Conservation (phyloP, 2,888 invertebrate genomes). For the Acanthosoma haemorrhoidale region DNA sequence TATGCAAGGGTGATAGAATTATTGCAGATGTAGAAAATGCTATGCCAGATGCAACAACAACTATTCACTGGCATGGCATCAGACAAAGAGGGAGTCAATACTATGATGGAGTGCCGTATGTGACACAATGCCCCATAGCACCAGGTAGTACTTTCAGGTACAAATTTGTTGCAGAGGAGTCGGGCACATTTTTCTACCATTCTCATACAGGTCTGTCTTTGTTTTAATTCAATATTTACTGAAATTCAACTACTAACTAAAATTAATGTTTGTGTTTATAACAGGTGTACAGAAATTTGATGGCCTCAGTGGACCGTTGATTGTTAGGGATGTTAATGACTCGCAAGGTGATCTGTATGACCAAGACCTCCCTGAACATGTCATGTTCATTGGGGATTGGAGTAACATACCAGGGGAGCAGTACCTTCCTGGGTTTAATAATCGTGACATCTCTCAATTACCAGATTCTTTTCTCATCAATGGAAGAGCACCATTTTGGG, state of each 20-base stretch:
- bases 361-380: slow-evolving; percentile 51
- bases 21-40: slow-evolving; percentile 67
- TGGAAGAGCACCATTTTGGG: slow-evolving; percentile 44
- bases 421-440: slow-evolving; percentile 48
- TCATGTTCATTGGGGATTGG: slow-evolving; percentile 54
- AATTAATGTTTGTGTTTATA: not conserved
- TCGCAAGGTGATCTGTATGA: slow-evolving; percentile 50
- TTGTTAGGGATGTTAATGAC: slow-evolving; percentile 48
- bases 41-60: slow-evolving; percentile 60
- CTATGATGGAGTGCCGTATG: slow-evolving; percentile 71
- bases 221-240: not conserved
- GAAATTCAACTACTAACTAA: slow-evolving; percentile 40
- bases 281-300: slow-evolving; percentile 58
- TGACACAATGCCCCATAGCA: slow-evolving; percentile 70
- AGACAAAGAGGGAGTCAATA: slow-evolving; percentile 58
- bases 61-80: slow-evolving; percentile 73
- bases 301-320: slow-evolving; percentile 55
- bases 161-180: slow-evolving; percentile 60
- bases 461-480: slow-evolving; percentile 46
- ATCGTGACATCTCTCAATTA: slow-evolving; percentile 45
- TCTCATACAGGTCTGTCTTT: slow-evolving; percentile 57
- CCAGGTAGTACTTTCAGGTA: slow-evolving; percentile 66
- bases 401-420: slow-evolving; percentile 44
- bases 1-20: slow-evolving; percentile 54
- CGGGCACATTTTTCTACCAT: slow-evolving; percentile 70